A percentile compares a stretch with the other conserved stretches of the same genome.
These are phyloP conservation scores for Acrocephalus arundinaceus DNA, from an alignment of 2,113 vertebrate species.

Conservation along the genomic window DNA sequence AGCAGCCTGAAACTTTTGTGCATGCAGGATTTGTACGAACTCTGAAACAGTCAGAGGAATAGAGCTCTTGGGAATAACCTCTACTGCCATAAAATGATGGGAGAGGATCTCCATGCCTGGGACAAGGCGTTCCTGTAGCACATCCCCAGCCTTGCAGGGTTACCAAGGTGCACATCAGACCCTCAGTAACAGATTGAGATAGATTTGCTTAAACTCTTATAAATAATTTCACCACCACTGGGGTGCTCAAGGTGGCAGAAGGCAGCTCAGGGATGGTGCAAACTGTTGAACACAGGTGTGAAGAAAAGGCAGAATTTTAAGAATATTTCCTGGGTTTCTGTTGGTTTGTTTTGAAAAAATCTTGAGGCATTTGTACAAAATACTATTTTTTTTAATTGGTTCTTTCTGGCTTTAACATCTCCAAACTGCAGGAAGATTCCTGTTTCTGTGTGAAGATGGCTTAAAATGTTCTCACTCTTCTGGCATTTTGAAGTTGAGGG, in stretches of 20 bases:
- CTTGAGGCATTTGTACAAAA: not conserved
- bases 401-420: not conserved
- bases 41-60: not conserved
- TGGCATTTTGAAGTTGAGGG: not conserved
- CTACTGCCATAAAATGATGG: not conserved
- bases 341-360: not conserved
- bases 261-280: not conserved
- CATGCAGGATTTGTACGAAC: not conserved
- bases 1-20: not conserved
- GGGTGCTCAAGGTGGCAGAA: not conserved
- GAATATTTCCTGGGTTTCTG: not conserved
- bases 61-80: not conserved
- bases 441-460: not conserved
- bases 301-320: not conserved
- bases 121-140: not conserved
- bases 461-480: not conserved
- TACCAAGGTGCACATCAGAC: not conserved
- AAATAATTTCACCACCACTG: not conserved
- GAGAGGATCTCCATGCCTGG: not conserved
- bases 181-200: not conserved
- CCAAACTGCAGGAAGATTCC: not conserved
- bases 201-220: not conserved
- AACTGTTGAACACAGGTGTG: not conserved
- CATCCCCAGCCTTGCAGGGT: not conserved
- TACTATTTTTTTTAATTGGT: not conserved